A percentile compares a stretch with the other conserved stretches of the same genome.
These are phyloP conservation scores for Danio rerio DNA, from an alignment of 2,113 vertebrate genomes.

Conservation along the genomic window GRCz12tu NC_133177.1:53265001-53265500, in stretches of 20 bases:
- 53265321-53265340: too few species aligned
- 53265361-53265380: too few species aligned
- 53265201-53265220: conserved; percentile 29
- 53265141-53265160: conserved; percentile 92
- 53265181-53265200: conserved; percentile 87
- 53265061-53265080: conserved; percentile 93
- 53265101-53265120: conserved; percentile 93
- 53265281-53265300: neutral
- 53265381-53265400: too few species aligned
- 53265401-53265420: too few species aligned
- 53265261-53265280: neutral
- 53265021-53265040: conserved; percentile 66
- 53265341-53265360: too few species aligned
- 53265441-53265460: too few species aligned
- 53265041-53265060: conserved; percentile 92
- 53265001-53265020: neutral
- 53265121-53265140: conserved; percentile 92
- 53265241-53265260: neutral
- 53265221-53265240: neutral
- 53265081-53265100: conserved; percentile 91
- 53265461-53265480: too few species aligned
- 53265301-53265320: neutral
- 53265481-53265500: too few species aligned
- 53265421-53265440: too few species aligned
- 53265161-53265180: conserved; percentile 91